Conservation (phyloP, 2,888 invertebrate genomes). For the Tholera decimalis region DNA sequence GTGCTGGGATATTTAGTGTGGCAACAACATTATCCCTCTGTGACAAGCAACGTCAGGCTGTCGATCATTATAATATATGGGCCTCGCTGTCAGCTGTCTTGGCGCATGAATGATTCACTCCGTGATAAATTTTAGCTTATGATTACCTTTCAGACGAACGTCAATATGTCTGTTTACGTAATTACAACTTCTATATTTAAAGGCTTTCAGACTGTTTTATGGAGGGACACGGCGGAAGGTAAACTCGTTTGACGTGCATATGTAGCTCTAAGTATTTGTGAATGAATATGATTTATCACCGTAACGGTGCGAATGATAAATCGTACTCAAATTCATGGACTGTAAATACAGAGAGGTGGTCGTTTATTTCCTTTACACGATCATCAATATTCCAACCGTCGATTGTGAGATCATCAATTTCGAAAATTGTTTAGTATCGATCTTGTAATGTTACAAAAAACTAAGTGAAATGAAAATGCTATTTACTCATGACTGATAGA, state of each 20-base stretch:
- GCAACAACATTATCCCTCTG: slow-evolving; percentile 90
- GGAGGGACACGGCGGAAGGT: slow-evolving; percentile 82
- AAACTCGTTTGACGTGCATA: slow-evolving; percentile 78
- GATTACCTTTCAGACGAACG: slow-evolving; percentile 90
- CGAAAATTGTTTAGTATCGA: slow-evolving; percentile 64
- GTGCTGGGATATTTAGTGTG: slow-evolving; percentile 72
- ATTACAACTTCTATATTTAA: slow-evolving; percentile 85
- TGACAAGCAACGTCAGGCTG: slow-evolving; percentile 90
- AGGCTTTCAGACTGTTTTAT: slow-evolving; percentile 83
- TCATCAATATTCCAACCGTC: slow-evolving; percentile 76
- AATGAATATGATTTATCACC: slow-evolving; percentile 85
- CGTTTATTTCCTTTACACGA: slow-evolving; percentile 78
- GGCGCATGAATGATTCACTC: slow-evolving; percentile 91
- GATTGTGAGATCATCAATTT: slow-evolving; percentile 67
- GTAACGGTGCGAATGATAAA: slow-evolving; percentile 84
- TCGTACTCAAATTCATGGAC: slow-evolving; percentile 81
- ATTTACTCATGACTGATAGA: slow-evolving; percentile 57
- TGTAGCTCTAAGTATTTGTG: slow-evolving; percentile 78
- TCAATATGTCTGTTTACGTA: slow-evolving; percentile 90
- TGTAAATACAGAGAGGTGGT: slow-evolving; percentile 80
- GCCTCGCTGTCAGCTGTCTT: slow-evolving; percentile 90
- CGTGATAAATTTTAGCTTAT: slow-evolving; percentile 91
- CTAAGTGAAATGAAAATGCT: slow-evolving; percentile 62
- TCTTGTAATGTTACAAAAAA: slow-evolving; percentile 63
- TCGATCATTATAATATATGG: slow-evolving; percentile 91